A percentile compares a stretch with the other conserved stretches of the same genome.
Conservation (phyloP, 2,113 vertebrate genomes). For the Glaucomys volans region DNA sequence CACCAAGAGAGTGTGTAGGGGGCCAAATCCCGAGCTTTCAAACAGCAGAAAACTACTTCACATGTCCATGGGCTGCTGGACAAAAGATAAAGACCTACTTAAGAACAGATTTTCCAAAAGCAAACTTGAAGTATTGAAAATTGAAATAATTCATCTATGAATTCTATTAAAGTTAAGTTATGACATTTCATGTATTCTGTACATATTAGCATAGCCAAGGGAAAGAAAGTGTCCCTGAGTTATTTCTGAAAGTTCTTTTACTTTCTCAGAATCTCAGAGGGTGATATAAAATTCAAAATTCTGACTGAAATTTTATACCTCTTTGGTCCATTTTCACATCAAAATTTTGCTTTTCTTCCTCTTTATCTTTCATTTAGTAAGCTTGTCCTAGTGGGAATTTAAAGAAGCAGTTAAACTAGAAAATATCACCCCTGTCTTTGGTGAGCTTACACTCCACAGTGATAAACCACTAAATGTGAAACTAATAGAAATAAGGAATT, state of each 20-base stretch:
- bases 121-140: background rate
- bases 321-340: background rate
- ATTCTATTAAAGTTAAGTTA: background rate
- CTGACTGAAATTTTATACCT: background rate
- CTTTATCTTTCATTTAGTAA: conserved; percentile 41
- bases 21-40: background rate
- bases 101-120: background rate
- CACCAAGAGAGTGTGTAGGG: background rate
- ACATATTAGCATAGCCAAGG: background rate
- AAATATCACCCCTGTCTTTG: background rate
- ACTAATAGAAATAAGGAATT: background rate
- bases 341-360: background rate
- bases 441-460: background rate
- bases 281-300: background rate
- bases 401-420: background rate
- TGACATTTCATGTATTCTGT: conserved; percentile 21
- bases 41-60: background rate
- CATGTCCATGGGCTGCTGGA: background rate
- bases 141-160: background rate
- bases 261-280: background rate
- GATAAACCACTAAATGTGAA: background rate
- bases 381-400: background rate
- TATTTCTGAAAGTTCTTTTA: conserved; percentile 18
- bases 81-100: background rate
- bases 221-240: background rate